These are phyloP conservation scores for Drosophila gunungcola DNA, from an alignment of 1,140 invertebrate species.

Conservation along the genomic window DNA sequence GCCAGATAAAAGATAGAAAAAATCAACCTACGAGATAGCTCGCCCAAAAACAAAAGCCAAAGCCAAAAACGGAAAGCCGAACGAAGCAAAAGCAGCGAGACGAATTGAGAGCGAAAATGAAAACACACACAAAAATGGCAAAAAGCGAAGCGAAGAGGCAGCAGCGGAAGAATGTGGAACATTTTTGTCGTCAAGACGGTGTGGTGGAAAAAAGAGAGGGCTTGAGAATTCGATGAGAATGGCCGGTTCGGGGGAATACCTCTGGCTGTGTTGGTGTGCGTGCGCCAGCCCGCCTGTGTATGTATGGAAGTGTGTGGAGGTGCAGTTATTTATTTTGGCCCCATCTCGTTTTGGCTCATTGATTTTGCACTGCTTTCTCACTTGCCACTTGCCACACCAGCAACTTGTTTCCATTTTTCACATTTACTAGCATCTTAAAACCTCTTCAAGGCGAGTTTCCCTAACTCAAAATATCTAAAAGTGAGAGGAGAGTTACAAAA, in stretches of 20 bases:
- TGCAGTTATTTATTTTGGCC: constrained; percentile 76
- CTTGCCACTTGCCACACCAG: constrained; percentile 23
- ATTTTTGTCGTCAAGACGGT: constrained; percentile 52
- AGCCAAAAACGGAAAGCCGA: constrained; percentile 9
- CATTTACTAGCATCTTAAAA: background rate
- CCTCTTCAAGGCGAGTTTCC: background rate
- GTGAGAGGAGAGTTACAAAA: background rate
- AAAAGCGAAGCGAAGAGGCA: constrained; percentile 32
- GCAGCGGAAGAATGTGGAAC: constrained; percentile 77
- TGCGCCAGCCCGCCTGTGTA: background rate
- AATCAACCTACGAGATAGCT: constrained; percentile 49
- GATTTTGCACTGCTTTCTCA: constrained; percentile 38
- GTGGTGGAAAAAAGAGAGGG: constrained; percentile 2
- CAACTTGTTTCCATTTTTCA: constrained; percentile 60
- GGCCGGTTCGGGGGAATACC: constrained; percentile 77
- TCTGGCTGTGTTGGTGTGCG: constrained; percentile 51
- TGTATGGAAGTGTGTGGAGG: constrained; percentile 41
- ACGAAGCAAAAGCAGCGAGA: constrained; percentile 44
- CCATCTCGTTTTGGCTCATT: constrained; percentile 63
- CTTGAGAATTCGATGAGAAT: constrained; percentile 4
- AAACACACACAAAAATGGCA: constrained; percentile 68
- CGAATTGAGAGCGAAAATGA: constrained; percentile 79
- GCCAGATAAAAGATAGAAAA: constrained; percentile 60
- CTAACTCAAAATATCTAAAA: background rate
- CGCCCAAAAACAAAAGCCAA: constrained; percentile 58